Percentiles rank a stretch among this genome's conserved stretches.
Evolutionary conservation across 2,888 invertebrate genomes (phyloP).

Genomic region (Tenthredo amoena): DNA sequence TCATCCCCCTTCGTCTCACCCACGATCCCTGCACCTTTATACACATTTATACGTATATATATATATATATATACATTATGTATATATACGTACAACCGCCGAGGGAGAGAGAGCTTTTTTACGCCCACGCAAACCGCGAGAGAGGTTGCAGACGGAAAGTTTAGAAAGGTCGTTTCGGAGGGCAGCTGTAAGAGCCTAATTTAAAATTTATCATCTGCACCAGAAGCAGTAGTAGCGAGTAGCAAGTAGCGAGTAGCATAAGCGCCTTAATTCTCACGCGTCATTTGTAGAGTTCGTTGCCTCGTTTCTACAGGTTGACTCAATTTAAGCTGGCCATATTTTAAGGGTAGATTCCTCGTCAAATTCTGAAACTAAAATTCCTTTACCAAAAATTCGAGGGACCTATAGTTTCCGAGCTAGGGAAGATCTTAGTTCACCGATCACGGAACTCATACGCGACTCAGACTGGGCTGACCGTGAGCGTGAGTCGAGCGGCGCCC

Average conservation of each 20-base stretch:
- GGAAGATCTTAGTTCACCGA: too few species aligned
- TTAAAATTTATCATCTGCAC: slow-evolving; percentile 16
- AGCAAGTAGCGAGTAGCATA: not conserved
- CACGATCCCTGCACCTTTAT: not conserved
- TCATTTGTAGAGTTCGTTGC: not conserved
- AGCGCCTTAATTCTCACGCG: not conserved
- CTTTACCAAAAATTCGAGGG: too few species aligned
- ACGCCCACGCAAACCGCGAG: not conserved
- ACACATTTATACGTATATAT: not conserved
- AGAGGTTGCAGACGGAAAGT: not conserved
- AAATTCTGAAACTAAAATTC: too few species aligned
- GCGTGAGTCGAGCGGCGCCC: too few species aligned
- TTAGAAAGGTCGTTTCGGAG: slow-evolving; percentile 10
- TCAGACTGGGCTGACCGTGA: too few species aligned
- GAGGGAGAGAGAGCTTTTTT: not conserved
- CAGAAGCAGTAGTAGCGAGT: not conserved
- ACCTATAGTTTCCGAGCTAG: too few species aligned
- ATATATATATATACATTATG: not conserved
- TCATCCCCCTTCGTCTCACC: not conserved
- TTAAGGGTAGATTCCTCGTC: not conserved
- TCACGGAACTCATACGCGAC: too few species aligned
- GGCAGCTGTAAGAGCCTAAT: slow-evolving; percentile 26
- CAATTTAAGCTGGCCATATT: not conserved
- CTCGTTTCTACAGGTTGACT: not conserved
- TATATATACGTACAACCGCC: not conserved